Evolutionary conservation across 2,113 vertebrate genomes (phyloP).

Genomic region (Callochromis pleurospilus): DNA sequence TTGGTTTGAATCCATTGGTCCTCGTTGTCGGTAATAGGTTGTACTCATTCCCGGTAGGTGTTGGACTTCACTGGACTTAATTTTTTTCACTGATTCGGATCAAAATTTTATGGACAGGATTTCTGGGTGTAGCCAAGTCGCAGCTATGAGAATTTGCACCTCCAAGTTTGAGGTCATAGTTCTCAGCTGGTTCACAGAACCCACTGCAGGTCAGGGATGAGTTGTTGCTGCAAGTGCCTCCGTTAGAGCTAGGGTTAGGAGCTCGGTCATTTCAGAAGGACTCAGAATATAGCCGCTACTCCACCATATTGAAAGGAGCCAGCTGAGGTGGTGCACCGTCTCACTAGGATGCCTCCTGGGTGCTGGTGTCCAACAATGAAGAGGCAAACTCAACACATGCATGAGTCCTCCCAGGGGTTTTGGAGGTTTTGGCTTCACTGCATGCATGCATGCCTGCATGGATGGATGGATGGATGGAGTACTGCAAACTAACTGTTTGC

Average conservation of each 20-base stretch:
- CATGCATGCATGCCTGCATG: rapidly evolving
- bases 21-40: rapidly evolving
- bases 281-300: not conserved
- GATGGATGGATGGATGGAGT: not conserved
- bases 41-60: not conserved
- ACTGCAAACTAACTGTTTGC: not conserved
- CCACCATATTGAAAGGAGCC: rapidly evolving
- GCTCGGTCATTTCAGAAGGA: not conserved
- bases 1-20: not conserved
- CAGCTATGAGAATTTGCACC: not conserved
- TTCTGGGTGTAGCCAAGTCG: not conserved
- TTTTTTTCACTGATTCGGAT: not conserved
- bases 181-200: not conserved
- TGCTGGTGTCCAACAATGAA: not conserved
- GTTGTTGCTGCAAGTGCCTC: not conserved
- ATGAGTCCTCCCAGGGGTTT: rapidly evolving
- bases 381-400: not conserved
- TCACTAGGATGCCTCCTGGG: not conserved
- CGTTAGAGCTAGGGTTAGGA: not conserved
- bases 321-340: rapidly evolving
- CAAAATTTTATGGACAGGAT: not conserved
- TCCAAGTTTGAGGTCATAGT: rapidly evolving
- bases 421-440: not conserved
- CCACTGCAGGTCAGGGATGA: not conserved
- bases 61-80: not conserved